Conservation (phyloP, 2,113 vertebrate genomes). For the Calcarius ornatus region DNA sequence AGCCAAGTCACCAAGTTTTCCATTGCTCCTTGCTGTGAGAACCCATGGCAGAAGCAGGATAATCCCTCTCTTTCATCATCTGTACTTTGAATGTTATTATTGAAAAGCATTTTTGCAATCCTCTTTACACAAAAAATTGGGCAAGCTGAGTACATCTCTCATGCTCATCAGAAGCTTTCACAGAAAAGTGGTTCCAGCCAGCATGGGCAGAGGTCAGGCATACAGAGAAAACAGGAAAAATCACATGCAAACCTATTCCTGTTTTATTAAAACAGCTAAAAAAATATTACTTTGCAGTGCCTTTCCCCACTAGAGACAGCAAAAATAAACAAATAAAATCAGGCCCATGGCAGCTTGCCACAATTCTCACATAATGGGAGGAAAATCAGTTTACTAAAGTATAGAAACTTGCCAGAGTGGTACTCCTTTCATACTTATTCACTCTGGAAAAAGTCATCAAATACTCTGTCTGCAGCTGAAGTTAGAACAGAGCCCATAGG, state of each 20-base stretch:
- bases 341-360: not conserved
- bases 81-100: conserved; percentile 56
- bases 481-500: not conserved
- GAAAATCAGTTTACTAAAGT: not conserved
- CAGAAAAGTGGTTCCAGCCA: not conserved
- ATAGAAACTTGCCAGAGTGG: not conserved
- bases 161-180: not conserved
- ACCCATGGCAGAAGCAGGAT: not conserved
- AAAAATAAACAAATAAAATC: conserved; percentile 4
- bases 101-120: conserved; percentile 53
- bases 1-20: not conserved
- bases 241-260: not conserved
- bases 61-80: conserved; percentile 39
- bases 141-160: conserved; percentile 21
- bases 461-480: not conserved
- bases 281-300: not conserved
- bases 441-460: not conserved
- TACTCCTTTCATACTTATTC: not conserved
- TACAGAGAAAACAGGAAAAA: conserved; percentile 22
- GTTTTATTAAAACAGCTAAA: not conserved
- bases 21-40: not conserved
- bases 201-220: not conserved
- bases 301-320: not conserved
- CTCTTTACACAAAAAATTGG: conserved; percentile 59
- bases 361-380: not conserved